Conservation (phyloP, 2,797 vertebrate species). For the Hydrophis major region DNA sequence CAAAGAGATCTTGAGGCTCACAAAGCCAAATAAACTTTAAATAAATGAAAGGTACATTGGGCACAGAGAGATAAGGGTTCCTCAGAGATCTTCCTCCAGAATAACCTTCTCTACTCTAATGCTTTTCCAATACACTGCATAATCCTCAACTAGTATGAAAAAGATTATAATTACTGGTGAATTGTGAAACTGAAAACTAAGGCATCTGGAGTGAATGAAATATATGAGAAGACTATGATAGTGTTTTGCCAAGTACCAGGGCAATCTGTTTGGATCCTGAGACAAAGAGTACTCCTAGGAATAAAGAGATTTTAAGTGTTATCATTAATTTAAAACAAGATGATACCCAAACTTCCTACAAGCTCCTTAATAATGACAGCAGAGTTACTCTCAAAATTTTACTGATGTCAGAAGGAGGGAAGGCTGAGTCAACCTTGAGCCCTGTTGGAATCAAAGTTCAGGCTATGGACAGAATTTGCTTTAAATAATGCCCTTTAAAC, state of each 20-base stretch:
- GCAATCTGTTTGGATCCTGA: neutral
- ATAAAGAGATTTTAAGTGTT: neutral
- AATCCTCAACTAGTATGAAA: neutral
- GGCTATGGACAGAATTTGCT: neutral
- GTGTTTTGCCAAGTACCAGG: neutral
- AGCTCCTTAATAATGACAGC: neutral
- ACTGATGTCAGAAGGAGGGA: neutral
- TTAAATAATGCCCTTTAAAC: neutral
- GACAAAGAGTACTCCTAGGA: neutral
- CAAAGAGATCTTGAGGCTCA: neutral
- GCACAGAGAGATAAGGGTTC: neutral
- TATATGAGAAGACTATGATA: neutral
- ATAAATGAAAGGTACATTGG: neutral
- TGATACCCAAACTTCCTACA: neutral
- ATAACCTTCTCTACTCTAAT: neutral
- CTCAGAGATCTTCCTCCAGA: neutral
- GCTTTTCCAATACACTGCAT: neutral
- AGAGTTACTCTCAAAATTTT: neutral
- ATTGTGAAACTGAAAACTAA: neutral
- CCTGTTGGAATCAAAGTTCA: neutral
- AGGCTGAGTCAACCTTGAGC: neutral
- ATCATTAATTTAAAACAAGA: neutral
- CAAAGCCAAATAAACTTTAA: neutral
- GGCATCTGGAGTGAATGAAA: neutral
- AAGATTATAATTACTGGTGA: neutral